Base-by-base conservation (phyloP, 2,797 vertebrate genomes). In the Peromyscus attwateri region DNA sequence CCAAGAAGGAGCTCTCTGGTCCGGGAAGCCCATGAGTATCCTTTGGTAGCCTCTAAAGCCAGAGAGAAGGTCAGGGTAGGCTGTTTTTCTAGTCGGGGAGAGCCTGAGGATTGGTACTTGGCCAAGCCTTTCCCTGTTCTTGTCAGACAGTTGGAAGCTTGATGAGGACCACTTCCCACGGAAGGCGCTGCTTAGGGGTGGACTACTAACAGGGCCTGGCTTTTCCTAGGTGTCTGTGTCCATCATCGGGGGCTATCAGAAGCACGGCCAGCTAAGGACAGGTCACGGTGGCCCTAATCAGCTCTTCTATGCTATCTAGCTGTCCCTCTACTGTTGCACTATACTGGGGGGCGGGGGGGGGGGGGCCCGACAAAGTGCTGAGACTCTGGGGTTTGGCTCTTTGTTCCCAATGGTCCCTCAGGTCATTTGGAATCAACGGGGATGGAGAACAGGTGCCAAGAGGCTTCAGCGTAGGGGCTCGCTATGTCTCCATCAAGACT, bases 11-110 rank as follows among this genome's bases (percentile, higher is more conserved):
- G 29, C n/a, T 60, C n/a, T 29, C 68, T 34, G 40, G 49, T 89
- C 60, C 57, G 43, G 84, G 55, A 95, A 97, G 76, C 64, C n/a
- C 49, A 19, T 77, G 43, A 60, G 27, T 68, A n/a, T 49, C 62
- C 64, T 34, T n/a, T 49, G 46, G 43, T 49, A 21, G 31, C 43
- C 64, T 19, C 19, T 17, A n/a, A 70, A 87, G 84, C 64, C 31
- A 27, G 64, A 21, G 46, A 87, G 29, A 23, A 84, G 12, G 31
- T 23, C 64, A 70, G 46, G 64, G 64, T 17, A 87, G 40, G 64
- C 21, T n/a, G 7, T 49, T n/a, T 85, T 49, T 64, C 83, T 23
- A 34, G 64, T 23, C 1, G 21, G 34, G 46, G 43, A n/a, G 12
- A n/a, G 19, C 31, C 83, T 46, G 1, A n/a, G 64, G 31, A n/a